Conservation (phyloP, 1,140 invertebrate species). For the Lucilia cuprina region DNA sequence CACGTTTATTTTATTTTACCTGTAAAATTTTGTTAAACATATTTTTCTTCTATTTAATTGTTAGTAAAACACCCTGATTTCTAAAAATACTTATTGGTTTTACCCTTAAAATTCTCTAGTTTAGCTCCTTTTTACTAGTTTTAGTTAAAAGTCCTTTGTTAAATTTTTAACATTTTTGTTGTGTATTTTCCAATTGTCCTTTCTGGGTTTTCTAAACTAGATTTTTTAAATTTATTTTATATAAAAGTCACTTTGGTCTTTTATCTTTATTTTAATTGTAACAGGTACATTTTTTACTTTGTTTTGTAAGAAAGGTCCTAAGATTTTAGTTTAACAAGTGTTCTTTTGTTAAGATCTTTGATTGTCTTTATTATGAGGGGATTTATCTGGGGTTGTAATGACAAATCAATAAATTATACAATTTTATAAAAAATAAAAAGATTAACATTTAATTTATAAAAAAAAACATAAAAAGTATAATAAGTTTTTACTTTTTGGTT, state of each 20-base stretch:
- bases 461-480: too few species aligned
- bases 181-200: neutral
- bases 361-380: too few species aligned
- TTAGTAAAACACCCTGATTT: neutral
- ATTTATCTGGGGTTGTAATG: too few species aligned
- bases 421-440: too few species aligned
- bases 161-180: neutral
- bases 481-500: too few species aligned
- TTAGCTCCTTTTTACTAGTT: neutral
- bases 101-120: neutral
- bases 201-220: neutral
- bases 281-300: neutral
- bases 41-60: neutral
- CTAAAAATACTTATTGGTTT: neutral
- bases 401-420: too few species aligned
- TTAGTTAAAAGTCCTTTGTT: neutral
- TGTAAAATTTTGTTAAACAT: neutral
- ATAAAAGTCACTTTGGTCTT: neutral
- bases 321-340: neutral
- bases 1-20: neutral
- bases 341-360: neutral
- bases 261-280: neutral
- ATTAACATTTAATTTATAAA: too few species aligned
- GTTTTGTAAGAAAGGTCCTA: neutral
- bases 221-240: neutral